Base-by-base conservation (phyloP, 1,140 invertebrate species). In the Holotrichia oblita region DNA sequence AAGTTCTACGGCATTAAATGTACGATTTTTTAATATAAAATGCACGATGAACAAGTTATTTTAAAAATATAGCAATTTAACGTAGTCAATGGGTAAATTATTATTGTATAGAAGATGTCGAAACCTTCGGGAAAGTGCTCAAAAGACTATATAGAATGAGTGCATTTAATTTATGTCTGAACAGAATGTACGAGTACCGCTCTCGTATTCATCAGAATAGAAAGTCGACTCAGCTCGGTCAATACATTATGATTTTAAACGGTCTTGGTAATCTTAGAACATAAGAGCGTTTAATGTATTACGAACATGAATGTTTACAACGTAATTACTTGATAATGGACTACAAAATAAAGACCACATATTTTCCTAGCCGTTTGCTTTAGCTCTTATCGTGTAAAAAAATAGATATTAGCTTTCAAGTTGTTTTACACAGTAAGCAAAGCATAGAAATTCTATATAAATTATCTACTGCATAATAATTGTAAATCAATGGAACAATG, bases 1-100 rank as follows among this genome's bases (percentile, higher is more conserved):
- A 20, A 27, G 61, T 20, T 12, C 17, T 0, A 14, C 9, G 6
- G 61, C 17, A 64, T 64, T 20, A 48, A 64, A 20, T 6, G 0
- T 64, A 64, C 61, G 61, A 22, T 20, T 27, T 64, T 22, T 0
- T 14, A 64, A 64, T 64, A 64, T 27, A 64, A 64, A 64, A 64
- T 64, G 22, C 20, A 22, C 3, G 61, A 27, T 64, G 14, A 64
- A 17, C 61, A 27, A 64, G 61, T 64, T 64, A 64, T 20, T 20
- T 14, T 64, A 64, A 8, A 6, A 24, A 20, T 64, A 64, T 20
- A 64, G n/a, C 61, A 64, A 20, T 64, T 64, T 64, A 20, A 27
- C 61, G 17, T 64, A 20, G 61, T 64, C 61, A 64, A 64, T 64
- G 20, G 24, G 61, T 48, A n/a, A 27, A 64, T 64, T 64, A 64